Conservation (phyloP, 1,140 invertebrate genomes). For the Uloborus diversus region DNA sequence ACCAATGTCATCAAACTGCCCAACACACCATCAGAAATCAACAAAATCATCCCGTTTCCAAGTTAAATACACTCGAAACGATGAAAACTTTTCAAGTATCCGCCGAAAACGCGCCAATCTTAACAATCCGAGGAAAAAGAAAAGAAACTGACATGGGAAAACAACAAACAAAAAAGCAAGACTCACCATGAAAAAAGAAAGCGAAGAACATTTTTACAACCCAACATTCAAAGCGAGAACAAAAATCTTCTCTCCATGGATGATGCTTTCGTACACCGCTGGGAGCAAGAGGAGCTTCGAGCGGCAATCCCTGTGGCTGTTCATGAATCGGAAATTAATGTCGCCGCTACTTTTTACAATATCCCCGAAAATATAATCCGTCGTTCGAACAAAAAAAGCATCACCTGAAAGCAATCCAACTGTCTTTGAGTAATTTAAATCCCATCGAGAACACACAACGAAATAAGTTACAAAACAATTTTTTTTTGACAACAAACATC, state of each 20-base stretch:
- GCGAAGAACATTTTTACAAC: conserved; percentile 51
- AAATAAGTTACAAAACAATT: conserved; percentile 29
- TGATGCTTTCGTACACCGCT: conserved; percentile 52
- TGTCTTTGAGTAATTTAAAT: not conserved
- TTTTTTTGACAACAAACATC: too few species aligned
- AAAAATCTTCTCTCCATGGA: conserved; percentile 55
- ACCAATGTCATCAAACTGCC: too few species aligned
- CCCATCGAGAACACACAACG: not conserved
- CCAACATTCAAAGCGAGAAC: conserved; percentile 47
- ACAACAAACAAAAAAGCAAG: conserved; percentile 47
- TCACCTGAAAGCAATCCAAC: conserved; percentile 1
- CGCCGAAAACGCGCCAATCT: conserved; percentile 42
- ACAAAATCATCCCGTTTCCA: not conserved
- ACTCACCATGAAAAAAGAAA: conserved; percentile 9
- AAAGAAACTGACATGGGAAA: conserved; percentile 40
- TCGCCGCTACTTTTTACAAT: conserved; percentile 24
- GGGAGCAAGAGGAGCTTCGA: conserved; percentile 50
- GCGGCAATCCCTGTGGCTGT: conserved; percentile 55
- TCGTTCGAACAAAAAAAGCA: not conserved
- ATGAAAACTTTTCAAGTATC: conserved; percentile 37
- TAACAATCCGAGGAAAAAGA: conserved; percentile 41
- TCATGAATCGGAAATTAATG: conserved; percentile 56
- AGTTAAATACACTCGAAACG: too few species aligned
- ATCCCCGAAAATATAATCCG: conserved; percentile 12
- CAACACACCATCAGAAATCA: not conserved